These are phyloP conservation scores for Drosophila navojoa DNA, from an alignment of 1,140 invertebrate species.

Conservation along the genomic window DNA sequence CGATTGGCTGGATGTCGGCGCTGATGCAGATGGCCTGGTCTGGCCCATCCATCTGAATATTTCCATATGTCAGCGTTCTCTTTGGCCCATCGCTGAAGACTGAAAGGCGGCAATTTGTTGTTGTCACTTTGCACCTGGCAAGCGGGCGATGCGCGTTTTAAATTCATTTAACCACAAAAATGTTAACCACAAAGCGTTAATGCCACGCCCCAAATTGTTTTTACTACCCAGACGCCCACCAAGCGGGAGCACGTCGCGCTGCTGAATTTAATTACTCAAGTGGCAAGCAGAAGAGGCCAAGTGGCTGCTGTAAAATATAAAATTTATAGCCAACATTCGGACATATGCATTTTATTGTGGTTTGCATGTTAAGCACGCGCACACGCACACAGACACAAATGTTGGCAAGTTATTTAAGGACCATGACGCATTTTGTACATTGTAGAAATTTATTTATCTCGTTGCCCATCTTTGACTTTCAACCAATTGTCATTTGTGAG, in stretches of 20 bases:
- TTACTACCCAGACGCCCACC: too few relatives aligned
- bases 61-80: slow-evolving; percentile 73
- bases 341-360: slow-evolving; percentile 41
- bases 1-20: background rate
- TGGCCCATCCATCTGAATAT: slow-evolving; percentile 63
- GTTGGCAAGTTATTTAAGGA: slow-evolving; percentile 20
- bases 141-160: slow-evolving; percentile 67
- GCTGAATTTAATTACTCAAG: slow-evolving; percentile 81
- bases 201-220: slow-evolving; percentile 65
- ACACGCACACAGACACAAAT: slow-evolving; percentile 11
- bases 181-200: slow-evolving; percentile 81
- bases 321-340: slow-evolving; percentile 59
- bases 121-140: slow-evolving; percentile 78
- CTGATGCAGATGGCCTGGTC: slow-evolving; percentile 1
- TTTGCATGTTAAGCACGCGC: slow-evolving; percentile 30
- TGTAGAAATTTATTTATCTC: slow-evolving; percentile 9
- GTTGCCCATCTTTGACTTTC: slow-evolving; percentile 17
- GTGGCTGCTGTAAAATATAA: slow-evolving; percentile 26
- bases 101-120: slow-evolving; percentile 73
- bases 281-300: slow-evolving; percentile 52
- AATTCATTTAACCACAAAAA: slow-evolving; percentile 82
- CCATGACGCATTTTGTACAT: background rate
- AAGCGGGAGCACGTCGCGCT: slow-evolving; percentile 17
- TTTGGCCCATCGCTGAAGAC: slow-evolving; percentile 40
- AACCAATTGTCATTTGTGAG: background rate